phyloP scores from a whole-genome alignment of 2,797 vertebrate genomes.

The Gadopsis bispinosus region DNA sequence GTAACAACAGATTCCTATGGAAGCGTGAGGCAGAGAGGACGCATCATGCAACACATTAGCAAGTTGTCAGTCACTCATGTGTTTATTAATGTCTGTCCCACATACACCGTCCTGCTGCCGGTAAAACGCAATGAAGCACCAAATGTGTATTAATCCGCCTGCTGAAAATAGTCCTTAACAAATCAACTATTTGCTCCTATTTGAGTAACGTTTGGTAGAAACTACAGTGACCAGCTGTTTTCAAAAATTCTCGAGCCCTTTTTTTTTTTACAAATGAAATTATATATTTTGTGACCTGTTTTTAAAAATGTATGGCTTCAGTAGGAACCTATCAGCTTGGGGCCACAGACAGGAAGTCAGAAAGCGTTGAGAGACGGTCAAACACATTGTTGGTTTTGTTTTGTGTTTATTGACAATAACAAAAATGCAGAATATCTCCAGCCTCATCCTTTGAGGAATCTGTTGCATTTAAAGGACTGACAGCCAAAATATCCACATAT shows the following conservation, averaged over 20 bases:
- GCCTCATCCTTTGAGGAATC: background rate
- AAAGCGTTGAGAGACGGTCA: background rate
- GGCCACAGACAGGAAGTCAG: background rate
- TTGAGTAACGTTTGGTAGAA: background rate
- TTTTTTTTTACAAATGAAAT: too few relatives aligned
- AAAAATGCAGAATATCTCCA: background rate
- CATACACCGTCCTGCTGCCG: background rate
- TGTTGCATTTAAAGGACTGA: background rate
- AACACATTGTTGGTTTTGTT: background rate
- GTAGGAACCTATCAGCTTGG: background rate
- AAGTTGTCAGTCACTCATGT: constrained; percentile 14
- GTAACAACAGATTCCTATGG: constrained; percentile 24
- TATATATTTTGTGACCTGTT: too few relatives aligned
- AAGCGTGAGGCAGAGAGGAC: constrained; percentile 7
- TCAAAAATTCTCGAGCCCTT: background rate
- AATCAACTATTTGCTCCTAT: background rate
- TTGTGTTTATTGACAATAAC: background rate
- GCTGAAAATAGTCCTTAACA: background rate
- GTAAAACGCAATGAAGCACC: background rate
- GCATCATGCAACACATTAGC: constrained; percentile 35
- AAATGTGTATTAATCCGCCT: background rate
- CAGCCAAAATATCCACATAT: background rate
- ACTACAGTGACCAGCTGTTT: background rate
- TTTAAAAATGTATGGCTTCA: background rate
- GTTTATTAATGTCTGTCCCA: background rate